Base-by-base conservation (phyloP, 92 coral and sea anemone genomes). In the Heteractis magnifica region DNA sequence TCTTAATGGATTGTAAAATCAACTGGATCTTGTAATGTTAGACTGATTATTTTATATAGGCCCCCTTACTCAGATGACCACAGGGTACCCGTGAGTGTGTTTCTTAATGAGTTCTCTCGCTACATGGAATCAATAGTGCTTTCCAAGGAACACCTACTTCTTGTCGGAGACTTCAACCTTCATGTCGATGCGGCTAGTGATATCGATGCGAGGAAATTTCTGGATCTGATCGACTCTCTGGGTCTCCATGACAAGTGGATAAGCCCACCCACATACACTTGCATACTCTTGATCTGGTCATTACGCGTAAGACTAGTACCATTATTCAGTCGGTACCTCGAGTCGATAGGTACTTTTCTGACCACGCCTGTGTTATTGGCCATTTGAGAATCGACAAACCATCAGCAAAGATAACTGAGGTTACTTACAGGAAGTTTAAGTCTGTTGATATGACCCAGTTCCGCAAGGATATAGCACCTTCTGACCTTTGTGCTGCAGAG, bases 1-100 rank as follows among this genome's bases (percentile, higher is more conserved):
- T 88, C 94, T 19, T 90, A 91, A 64, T 85, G 77, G 77, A n/a
- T 91, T 0, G 85, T 88, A 2, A 48, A 81, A 48, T 73, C 87
- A 34, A 78, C 84, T 26, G 49, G 79, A 14, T 82, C 89, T 51
- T 20, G 59, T 20, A 65, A 81, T 55, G 77, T 88, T 49, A 72
- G 87, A 58, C 55, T 78, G 23, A 65, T 87, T 60, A 82, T 85
- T 19, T 71, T 88, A 10, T 88, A 91, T 51, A 74, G 88, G 49
- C 76, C 89, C 13, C 89, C 87, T 15, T 82, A 82, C 85, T 82
- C 90, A 50, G 56, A 68, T 11, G 51, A 76, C 73, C 91, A 91
- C 86, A 85, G 74, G 82, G 87, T 85, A 7, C 77, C 91, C 81
- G 65, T 34, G 51, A 81, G 85, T 72, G 81, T 49, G 16, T 82